Evolutionary conservation across 2,888 invertebrate species (phyloP).

Genomic region (Ophion obscuratus): DNA sequence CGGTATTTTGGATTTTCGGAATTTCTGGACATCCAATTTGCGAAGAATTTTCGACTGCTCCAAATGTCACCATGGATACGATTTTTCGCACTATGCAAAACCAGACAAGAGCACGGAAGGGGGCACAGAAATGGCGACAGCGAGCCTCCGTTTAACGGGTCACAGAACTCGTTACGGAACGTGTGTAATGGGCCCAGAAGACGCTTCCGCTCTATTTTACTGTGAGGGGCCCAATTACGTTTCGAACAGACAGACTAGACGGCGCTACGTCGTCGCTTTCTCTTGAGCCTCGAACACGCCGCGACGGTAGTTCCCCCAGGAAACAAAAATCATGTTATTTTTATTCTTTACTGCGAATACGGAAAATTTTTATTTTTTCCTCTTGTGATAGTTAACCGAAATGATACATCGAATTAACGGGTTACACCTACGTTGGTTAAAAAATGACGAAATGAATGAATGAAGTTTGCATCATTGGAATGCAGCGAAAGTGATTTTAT

Average conservation of each 20-base stretch:
- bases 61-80: neutral
- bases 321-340: neutral
- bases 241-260: slow-evolving; percentile 75
- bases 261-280: slow-evolving; percentile 67
- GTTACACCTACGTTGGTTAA: no score
- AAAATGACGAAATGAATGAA: no score
- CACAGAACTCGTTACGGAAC: slow-evolving; percentile 74
- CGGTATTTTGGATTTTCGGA: no score
- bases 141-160: slow-evolving; percentile 43
- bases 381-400: neutral
- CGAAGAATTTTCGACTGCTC: neutral
- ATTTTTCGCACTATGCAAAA: neutral
- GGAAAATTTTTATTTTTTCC: neutral
- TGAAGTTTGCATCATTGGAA: no score
- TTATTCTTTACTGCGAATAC: neutral
- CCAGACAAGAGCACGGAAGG: slow-evolving; percentile 42
- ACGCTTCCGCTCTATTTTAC: slow-evolving; percentile 81
- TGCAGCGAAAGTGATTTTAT: no score
- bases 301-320: neutral
- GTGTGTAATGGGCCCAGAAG: slow-evolving; percentile 74
- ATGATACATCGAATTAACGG: neutral
- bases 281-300: slow-evolving; percentile 9
- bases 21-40: neutral
- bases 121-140: slow-evolving; percentile 54
- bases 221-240: slow-evolving; percentile 76